A percentile compares a stretch with the other conserved stretches of the same genome.
These are phyloP conservation scores for Platerodrilus igneus DNA, from an alignment of 2,888 invertebrate species.

Conservation along the genomic window DNA sequence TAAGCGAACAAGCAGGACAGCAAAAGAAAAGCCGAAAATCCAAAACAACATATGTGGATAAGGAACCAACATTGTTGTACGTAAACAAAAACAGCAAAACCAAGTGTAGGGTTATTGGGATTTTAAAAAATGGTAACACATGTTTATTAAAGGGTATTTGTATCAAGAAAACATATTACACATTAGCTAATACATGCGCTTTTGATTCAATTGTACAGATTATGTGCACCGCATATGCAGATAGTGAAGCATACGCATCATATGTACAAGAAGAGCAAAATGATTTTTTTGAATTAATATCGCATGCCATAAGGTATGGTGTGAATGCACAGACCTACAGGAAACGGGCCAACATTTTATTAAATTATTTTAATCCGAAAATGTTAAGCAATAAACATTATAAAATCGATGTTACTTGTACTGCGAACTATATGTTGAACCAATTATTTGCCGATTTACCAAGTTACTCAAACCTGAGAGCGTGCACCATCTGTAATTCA, in stretches of 20 bases:
- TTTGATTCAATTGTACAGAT: not conserved
- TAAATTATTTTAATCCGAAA: not conserved
- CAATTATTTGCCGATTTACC: constrained; percentile 1
- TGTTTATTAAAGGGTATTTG: not conserved
- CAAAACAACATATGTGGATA: constrained; percentile 1
- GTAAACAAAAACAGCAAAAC: constrained; percentile 4
- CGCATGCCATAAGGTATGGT: constrained; percentile 2
- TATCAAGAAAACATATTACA: constrained; percentile 1
- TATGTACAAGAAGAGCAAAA: no score
- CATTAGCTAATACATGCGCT: constrained; percentile 1
- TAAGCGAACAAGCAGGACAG: no score
- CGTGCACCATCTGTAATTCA: not conserved
- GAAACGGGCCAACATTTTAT: not conserved
- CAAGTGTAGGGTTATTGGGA: constrained; percentile 5
- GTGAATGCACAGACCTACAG: not conserved
- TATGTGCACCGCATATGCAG: not conserved
- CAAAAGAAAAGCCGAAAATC: not conserved
- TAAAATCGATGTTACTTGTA: not conserved
- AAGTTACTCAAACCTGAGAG: not conserved
- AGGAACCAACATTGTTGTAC: constrained; percentile 2
- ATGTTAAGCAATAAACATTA: not conserved
- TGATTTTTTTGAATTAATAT: constrained; percentile 1
- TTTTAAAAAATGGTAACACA: constrained; percentile 5
- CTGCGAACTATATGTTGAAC: not conserved
- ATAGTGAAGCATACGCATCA: no score